Base-by-base conservation (phyloP, 2,888 invertebrate genomes). In the Oscheius sp. region DNA sequence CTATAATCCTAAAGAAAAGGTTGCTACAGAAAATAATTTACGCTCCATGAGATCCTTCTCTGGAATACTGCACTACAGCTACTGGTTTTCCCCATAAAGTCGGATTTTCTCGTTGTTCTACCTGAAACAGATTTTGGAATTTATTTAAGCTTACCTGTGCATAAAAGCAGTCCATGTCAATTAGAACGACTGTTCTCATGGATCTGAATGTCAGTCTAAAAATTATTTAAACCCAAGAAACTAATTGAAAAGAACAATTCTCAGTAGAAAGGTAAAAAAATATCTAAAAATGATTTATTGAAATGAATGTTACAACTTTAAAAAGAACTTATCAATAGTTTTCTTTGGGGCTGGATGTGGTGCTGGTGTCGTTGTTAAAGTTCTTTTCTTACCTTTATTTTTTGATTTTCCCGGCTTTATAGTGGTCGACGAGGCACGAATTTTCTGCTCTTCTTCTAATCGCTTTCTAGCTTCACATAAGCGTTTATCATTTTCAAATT, bases 121-220 rank as follows among this genome's bases (percentile, higher is more conserved):
- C 97, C n/a, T n/a, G n/a, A n/a, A n/a, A n/a, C n/a, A n/a, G n/a
- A n/a, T n/a, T n/a, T n/a, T n/a, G n/a, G n/a, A n/a, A n/a, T n/a
- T n/a, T n/a, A n/a, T n/a, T n/a, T n/a, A n/a, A n/a, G n/a, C n/a
- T n/a, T n/a, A n/a, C n/a, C 91, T 97, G 97, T 83, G 96, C 97
- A 88, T 95, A 98, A 89, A 98, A 98, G 88, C 96, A 96, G 88
- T 98, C 97, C 97, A 98, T 97, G 87, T 98, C 97, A 57, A 98
- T 92, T 58, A 98, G 90, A 46, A 93, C 91, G 23, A 98, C 90
- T 12, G 37, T 57, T 31, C 55, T 23, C 67, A 67, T 67, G n/a
- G n/a, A n/a, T n/a, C n/a, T n/a, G n/a, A n/a, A n/a, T n/a, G n/a
- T n/a, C n/a, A n/a, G n/a, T n/a, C n/a, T n/a, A n/a, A n/a, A n/a